Percentiles rank a stretch among this genome's conserved stretches.
These are phyloP conservation scores for Zapornia atra DNA, from an alignment of 2,113 vertebrate species.

Conservation along the genomic window DNA sequence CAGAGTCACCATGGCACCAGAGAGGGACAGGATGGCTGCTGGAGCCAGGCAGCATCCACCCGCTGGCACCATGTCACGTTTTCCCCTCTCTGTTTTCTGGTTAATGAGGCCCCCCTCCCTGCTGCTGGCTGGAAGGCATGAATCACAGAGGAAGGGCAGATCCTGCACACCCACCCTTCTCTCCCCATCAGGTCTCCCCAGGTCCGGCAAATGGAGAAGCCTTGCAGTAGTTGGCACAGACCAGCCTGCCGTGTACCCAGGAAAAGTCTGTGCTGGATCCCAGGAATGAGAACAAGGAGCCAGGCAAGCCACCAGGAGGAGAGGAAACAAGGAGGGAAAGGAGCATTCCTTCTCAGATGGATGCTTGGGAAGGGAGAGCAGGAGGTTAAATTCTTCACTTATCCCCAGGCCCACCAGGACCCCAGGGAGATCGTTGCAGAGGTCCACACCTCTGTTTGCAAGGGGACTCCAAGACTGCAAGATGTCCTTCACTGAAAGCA, in stretches of 20 bases:
- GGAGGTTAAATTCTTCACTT: not conserved
- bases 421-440: not conserved
- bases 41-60: not conserved
- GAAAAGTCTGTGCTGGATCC: not conserved
- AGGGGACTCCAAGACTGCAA: not conserved
- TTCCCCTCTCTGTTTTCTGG: not conserved
- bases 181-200: not conserved
- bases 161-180: not conserved
- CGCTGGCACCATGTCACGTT: not conserved
- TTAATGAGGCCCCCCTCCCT: not conserved
- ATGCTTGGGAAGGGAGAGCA: not conserved
- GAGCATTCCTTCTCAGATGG: not conserved
- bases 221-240: not conserved
- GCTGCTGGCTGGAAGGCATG: not conserved
- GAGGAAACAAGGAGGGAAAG: not conserved
- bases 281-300: not conserved
- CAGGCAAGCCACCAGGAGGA: not conserved
- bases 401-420: not conserved
- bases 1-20: not conserved
- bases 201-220: not conserved
- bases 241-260: not conserved
- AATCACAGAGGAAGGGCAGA: slow-evolving; percentile 37
- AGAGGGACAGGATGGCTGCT: not conserved
- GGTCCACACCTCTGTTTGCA: not conserved
- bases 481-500: not conserved